Conservation (phyloP, 2,888 invertebrate genomes). For the Acrocyrtus sp. region DNA sequence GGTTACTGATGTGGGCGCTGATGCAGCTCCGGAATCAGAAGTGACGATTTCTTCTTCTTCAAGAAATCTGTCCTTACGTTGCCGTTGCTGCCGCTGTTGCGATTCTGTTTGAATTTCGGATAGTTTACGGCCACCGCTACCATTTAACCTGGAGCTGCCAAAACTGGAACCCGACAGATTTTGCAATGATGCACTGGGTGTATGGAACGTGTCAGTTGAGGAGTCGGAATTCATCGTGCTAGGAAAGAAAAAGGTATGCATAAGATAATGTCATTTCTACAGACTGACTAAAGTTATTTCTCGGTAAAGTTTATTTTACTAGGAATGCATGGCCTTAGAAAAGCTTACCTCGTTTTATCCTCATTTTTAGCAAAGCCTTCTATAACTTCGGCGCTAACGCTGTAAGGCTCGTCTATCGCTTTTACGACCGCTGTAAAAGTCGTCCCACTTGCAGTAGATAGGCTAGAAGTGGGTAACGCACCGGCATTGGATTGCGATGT, state of each 20-base stretch:
- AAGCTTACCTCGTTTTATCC: not conserved
- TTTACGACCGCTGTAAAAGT: not conserved
- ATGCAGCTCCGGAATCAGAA: slow-evolving; percentile 8
- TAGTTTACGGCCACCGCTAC: not conserved
- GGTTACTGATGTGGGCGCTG: slow-evolving; percentile 14
- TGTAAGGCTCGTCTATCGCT: not conserved
- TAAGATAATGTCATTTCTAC: not conserved
- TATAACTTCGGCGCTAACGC: not conserved
- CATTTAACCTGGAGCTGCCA: not conserved
- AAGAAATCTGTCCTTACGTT: not conserved
- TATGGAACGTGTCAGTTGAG: slow-evolving; percentile 52
- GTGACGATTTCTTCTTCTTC: slow-evolving; percentile 17
- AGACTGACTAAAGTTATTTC: not conserved
- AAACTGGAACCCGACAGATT: slow-evolving; percentile 39
- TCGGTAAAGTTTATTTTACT: too few species aligned
- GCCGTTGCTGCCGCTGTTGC: not conserved
- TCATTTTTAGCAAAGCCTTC: not conserved
- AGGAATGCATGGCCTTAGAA: too few species aligned
- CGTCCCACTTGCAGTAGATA: not conserved
- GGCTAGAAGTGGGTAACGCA: not conserved
- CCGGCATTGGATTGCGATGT: not conserved
- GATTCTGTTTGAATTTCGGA: slow-evolving; percentile 11
- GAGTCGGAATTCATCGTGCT: not conserved
- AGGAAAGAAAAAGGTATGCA: too few species aligned
- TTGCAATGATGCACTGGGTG: slow-evolving; percentile 60